Percentiles rank a stretch among this genome's conserved stretches.
Conservation (phyloP, 2,113 vertebrate genomes). For the Alexandromys fortis region DNA sequence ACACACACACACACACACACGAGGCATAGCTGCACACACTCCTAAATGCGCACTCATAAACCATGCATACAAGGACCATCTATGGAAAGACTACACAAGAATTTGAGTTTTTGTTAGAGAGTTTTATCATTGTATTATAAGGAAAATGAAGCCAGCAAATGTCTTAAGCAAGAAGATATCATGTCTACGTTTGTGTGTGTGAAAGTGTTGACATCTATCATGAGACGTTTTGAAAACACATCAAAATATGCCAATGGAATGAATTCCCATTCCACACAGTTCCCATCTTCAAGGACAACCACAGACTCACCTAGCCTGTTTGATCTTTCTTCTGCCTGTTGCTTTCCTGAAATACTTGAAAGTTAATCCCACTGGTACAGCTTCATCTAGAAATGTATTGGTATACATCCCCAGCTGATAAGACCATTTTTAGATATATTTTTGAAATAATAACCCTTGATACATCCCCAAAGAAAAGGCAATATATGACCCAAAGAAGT, state of each 20-base stretch:
- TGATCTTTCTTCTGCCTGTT: not conserved
- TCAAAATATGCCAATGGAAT: slow-evolving; percentile 1
- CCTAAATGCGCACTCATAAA: not conserved
- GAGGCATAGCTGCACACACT: no score
- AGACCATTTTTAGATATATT: not conserved
- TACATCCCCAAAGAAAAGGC: not conserved
- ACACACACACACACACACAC: not conserved
- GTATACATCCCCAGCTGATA: not conserved
- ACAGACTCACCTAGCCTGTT: not conserved
- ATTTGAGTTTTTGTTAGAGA: not conserved
- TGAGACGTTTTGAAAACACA: not conserved
- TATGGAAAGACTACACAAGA: not conserved
- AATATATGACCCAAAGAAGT: not conserved
- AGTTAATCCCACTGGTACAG: not conserved
- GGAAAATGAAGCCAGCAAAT: not conserved
- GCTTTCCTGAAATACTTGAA: slow-evolving; percentile 40
- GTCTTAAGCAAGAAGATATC: not conserved
- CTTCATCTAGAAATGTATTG: not conserved
- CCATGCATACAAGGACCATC: not conserved
- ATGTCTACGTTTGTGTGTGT: not conserved
- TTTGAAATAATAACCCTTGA: slow-evolving; percentile 15
- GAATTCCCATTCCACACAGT: not conserved
- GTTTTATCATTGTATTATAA: not conserved
- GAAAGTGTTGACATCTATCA: not conserved
- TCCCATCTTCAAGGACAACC: not conserved